Evolutionary conservation across 2,113 vertebrate species (phyloP), one percentile per base, ranked within the genome.

Genomic region (Colinus virginianus): DNA sequence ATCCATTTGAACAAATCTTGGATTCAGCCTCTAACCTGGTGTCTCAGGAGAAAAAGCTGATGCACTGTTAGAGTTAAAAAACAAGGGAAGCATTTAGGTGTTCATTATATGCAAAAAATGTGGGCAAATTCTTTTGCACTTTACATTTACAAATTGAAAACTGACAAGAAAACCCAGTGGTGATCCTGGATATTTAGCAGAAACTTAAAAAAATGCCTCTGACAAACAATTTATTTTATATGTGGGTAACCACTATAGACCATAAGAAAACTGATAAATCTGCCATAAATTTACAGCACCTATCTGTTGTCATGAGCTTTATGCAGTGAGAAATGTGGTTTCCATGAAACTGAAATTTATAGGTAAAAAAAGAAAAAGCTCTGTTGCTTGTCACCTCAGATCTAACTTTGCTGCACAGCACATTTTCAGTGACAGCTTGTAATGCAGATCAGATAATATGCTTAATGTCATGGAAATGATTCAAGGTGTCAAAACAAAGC

Each of bases 401-500:
- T 95, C 40, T 87, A 80, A 51, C 77, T 95, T 93, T 42, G 48
- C 77, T 61, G 70, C 36, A 70, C 40, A 38, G 67, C 81, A 67
- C 48, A 42, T 95, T 92, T 95, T 87, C 46, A 70, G 49, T 95
- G 94, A 90, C 92, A 95, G 91, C 74, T 80, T 94, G 83, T 91
- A 91, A 91, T 2, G 14, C 0, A 17, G 77, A 92, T 93, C 93
- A 91, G 74, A 88, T 91, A 92, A 90, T 72, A 78, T 53, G 59
- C 84, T 91, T 67, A 85, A 83, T 78, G 85, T 66, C 93, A 85
- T 17, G 32, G 62, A 94, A 90, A 79, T 67, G 5, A 90, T 70
- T 93, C 77, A 67, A 94, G 92, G 91, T 76, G 94, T 93, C 95
- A 97, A 96, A 94, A 93, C 87, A 95, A 84, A 86, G 83, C 25